These are phyloP conservation scores for Alosa alosa DNA, from an alignment of 2,113 vertebrate genomes.

Conservation along the genomic window DNA sequence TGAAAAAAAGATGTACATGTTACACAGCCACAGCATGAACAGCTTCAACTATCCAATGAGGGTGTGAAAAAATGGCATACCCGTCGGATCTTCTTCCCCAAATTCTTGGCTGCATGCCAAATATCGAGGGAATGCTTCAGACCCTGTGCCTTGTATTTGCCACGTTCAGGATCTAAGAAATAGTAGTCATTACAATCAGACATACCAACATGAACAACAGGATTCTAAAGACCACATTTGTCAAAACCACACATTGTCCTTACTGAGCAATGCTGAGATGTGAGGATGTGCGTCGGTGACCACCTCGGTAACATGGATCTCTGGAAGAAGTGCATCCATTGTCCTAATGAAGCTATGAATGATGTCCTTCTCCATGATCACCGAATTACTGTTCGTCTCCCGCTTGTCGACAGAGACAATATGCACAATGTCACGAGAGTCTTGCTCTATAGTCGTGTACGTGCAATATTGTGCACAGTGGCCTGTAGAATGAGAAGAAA, in stretches of 20 bases:
- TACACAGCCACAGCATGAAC: not conserved
- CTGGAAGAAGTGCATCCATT: not conserved
- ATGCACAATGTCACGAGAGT: not conserved
- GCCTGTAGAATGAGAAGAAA: not conserved
- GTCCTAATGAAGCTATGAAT: not conserved
- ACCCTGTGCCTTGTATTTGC: no score
- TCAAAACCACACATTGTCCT: not conserved
- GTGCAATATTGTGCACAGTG: not conserved
- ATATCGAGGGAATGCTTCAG: not conserved
- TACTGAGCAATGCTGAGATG: not conserved
- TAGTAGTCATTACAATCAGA: no score
- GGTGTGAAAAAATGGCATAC: no score
- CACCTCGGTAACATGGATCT: not conserved
- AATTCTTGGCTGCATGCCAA: not conserved
- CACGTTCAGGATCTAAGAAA: no score
- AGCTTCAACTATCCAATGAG: not conserved
- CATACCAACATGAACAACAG: no score
- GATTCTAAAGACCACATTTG: no score
- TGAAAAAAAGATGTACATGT: no score
- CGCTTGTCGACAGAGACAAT: not conserved
- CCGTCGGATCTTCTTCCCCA: no score
- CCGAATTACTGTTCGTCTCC: not conserved
- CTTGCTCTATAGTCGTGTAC: not conserved
- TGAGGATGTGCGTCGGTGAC: not conserved
- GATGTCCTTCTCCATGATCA: conserved; percentile 11